Evolutionary conservation across 23 tunicate species (phyloP).

Genomic region (Ascidia mentula): DNA sequence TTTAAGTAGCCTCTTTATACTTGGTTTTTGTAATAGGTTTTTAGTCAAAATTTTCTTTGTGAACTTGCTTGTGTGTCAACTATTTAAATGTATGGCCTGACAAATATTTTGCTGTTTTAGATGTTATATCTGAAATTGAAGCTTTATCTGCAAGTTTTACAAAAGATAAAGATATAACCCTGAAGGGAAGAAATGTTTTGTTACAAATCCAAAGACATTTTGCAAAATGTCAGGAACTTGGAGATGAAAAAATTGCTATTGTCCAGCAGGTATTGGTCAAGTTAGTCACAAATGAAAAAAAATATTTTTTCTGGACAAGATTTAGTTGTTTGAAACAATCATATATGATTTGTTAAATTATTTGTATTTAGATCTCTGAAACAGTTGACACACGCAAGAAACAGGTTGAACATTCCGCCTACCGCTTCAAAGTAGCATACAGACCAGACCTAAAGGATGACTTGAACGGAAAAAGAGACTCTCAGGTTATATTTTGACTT

Average conservation of each 20-base stretch:
- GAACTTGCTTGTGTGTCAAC: not conserved
- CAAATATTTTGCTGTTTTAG: constrained; percentile 29
- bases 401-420: constrained; percentile 59
- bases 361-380: constrained; percentile 44
- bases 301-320: too few relatives aligned
- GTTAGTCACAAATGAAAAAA: too few relatives aligned
- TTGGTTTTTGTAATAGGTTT: not conserved
- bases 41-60: not conserved
- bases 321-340: not conserved
- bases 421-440: constrained; percentile 44
- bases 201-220: constrained; percentile 59
- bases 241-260: constrained; percentile 86
- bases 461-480: constrained; percentile 31
- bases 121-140: constrained; percentile 69
- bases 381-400: constrained; percentile 63
- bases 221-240: constrained; percentile 67
- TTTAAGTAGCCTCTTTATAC: not conserved
- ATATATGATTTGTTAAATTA: not conserved
- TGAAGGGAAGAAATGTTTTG: constrained; percentile 27
- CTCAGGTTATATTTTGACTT: too few relatives aligned
- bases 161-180: constrained; percentile 36
- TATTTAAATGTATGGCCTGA: too few relatives aligned
- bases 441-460: constrained; percentile 56
- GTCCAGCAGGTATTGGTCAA: constrained; percentile 58
- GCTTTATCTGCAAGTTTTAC: constrained; percentile 41